Evolutionary conservation across 2,888 invertebrate species (phyloP).

Genomic region (Thymelicus sylvestris): DNA sequence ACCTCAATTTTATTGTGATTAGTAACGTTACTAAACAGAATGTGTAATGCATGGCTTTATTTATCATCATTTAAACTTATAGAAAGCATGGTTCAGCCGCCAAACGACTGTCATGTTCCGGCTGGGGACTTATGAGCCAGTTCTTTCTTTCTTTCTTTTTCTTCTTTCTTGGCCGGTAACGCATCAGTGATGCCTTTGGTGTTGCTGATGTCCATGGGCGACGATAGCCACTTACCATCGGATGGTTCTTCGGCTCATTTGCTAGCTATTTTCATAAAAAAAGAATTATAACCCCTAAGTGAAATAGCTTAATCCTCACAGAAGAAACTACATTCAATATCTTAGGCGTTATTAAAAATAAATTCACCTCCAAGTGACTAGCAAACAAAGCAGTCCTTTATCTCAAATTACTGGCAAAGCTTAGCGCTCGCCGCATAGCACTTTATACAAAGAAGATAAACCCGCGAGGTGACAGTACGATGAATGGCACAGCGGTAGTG

Average conservation of each 20-base stretch:
- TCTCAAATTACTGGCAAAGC: not conserved
- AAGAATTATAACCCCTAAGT: not conserved
- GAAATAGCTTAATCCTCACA: not conserved
- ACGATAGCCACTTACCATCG: too few relatives aligned
- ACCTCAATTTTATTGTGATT: too few relatives aligned
- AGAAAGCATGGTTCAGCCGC: not conserved
- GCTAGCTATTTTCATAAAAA: too few relatives aligned
- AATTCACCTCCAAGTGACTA: not conserved
- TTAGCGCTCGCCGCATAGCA: conserved; percentile 1
- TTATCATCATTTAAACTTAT: not conserved
- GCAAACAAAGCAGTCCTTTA: not conserved
- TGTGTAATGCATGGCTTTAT: too few relatives aligned
- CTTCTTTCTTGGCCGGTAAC: too few relatives aligned
- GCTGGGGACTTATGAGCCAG: too few relatives aligned
- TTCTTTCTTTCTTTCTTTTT: too few relatives aligned
- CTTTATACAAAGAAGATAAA: conserved; percentile 23
- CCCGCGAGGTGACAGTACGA: conserved; percentile 20
- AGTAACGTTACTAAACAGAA: too few relatives aligned
- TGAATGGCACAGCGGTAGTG: conserved; percentile 6
- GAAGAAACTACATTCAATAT: not conserved
- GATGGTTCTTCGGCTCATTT: too few relatives aligned
- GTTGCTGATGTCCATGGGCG: too few relatives aligned
- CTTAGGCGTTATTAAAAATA: conserved; percentile 1
- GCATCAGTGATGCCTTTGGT: too few relatives aligned
- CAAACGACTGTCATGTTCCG: too few relatives aligned